These are phyloP conservation scores for Miichthys miiuy DNA, from an alignment of 2,797 vertebrate genomes.

Conservation along the genomic window DNA sequence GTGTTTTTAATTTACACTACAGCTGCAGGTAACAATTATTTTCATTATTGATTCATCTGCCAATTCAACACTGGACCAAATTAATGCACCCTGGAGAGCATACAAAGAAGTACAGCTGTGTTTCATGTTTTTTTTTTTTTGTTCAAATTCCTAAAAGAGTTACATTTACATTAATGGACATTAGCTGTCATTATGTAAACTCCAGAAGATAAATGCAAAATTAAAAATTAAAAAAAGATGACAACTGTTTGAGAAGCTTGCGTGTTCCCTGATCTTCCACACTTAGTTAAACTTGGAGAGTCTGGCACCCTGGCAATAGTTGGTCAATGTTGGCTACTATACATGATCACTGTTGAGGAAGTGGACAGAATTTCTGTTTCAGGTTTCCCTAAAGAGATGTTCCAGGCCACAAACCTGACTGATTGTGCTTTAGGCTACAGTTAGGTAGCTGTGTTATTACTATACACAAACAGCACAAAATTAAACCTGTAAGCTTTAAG, in stretches of 20 bases:
- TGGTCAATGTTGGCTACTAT: conserved; percentile 12
- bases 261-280: background rate
- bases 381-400: conserved; percentile 35
- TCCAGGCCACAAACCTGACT: conserved; percentile 40
- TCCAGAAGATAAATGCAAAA: background rate
- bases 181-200: background rate
- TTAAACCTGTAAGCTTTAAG: conserved; percentile 12
- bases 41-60: background rate
- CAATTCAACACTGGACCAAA: background rate
- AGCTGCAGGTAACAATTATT: background rate
- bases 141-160: background rate
- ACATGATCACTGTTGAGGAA: conserved; percentile 18
- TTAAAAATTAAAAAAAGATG: background rate
- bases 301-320: background rate
- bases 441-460: conserved; percentile 7
- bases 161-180: background rate
- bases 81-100: background rate
- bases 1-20: background rate
- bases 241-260: background rate
- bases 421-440: conserved; percentile 38
- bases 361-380: conserved; percentile 27
- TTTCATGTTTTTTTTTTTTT: background rate
- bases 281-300: background rate
- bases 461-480: conserved; percentile 28
- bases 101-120: background rate